Percentiles rank a stretch among this genome's conserved stretches.
Conservation (phyloP, 2,113 vertebrate species). For the Boleophthalmus pectinirostris region DNA sequence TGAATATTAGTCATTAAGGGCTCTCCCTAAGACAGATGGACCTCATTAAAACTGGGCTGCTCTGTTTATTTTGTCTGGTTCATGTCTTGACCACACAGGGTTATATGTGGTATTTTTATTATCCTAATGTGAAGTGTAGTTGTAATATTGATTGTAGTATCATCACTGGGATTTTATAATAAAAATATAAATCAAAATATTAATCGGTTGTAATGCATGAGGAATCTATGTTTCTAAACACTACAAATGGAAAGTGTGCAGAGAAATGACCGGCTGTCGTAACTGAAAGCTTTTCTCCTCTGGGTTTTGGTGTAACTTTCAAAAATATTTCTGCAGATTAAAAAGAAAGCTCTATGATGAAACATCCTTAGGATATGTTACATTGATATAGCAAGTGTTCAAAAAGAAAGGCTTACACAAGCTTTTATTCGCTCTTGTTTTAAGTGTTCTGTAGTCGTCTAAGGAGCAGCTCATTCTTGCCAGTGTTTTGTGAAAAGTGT, state of each 20-base stretch:
- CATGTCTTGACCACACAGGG: neutral
- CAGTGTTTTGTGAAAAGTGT: neutral
- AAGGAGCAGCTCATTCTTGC: neutral
- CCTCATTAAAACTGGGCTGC: constrained; percentile 24
- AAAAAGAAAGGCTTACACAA: constrained; percentile 5
- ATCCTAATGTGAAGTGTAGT: neutral
- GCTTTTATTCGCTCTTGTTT: constrained; percentile 13
- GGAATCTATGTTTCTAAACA: constrained; percentile 4
- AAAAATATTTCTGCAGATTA: constrained; percentile 37
- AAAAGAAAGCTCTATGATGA: constrained; percentile 31
- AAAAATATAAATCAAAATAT: neutral
- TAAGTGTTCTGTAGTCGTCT: constrained; percentile 9
- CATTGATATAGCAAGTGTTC: neutral
- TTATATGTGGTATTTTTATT: neutral
- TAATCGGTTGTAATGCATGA: neutral
- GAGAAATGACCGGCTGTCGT: constrained; percentile 9
- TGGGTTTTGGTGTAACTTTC: constrained; percentile 27
- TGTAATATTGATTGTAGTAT: neutral
- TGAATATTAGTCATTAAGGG: constrained; percentile 18
- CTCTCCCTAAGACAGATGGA: constrained; percentile 42
- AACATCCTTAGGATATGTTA: constrained; percentile 21
- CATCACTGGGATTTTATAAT: neutral
- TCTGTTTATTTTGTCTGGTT: constrained; percentile 27
- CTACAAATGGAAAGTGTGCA: constrained; percentile 34
- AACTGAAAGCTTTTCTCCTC: constrained; percentile 32